A percentile compares a stretch with the other conserved stretches of the same genome.
Evolutionary conservation across 2,797 vertebrate genomes (phyloP).

Genomic region (Enteromius paludinosus): DNA sequence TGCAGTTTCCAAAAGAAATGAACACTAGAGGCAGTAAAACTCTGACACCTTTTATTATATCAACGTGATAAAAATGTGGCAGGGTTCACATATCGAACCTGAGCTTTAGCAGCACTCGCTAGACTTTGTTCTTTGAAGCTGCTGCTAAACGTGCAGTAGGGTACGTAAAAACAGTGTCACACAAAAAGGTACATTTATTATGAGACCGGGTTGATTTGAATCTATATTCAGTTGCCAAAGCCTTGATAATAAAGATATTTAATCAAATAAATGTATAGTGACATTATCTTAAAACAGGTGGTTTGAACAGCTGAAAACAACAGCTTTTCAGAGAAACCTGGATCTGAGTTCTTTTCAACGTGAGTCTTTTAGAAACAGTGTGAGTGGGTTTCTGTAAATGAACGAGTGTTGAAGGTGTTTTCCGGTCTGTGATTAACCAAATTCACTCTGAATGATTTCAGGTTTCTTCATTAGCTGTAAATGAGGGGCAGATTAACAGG

Average conservation of each 20-base stretch:
- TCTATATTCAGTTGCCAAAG: not conserved
- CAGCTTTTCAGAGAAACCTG: not conserved
- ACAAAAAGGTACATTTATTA: too few species aligned
- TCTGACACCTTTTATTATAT: too few species aligned
- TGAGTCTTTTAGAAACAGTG: slow-evolving; percentile 60
- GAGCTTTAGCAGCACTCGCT: too few species aligned
- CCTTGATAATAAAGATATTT: not conserved
- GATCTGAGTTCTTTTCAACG: not conserved
- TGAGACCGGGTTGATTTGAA: too few species aligned
- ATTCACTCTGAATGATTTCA: slow-evolving; percentile 75
- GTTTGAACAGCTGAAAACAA: not conserved
- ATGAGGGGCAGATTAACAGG: slow-evolving; percentile 76
- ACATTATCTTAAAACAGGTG: not conserved
- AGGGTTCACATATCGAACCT: too few species aligned
- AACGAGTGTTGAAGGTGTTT: slow-evolving; percentile 60
- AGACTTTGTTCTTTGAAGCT: too few species aligned
- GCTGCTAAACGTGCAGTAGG: too few species aligned
- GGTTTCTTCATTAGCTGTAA: slow-evolving; percentile 71
- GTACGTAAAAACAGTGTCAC: too few species aligned
- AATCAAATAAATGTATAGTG: not conserved
- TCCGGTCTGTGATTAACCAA: slow-evolving; percentile 48
- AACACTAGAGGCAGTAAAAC: too few species aligned
- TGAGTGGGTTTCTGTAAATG: slow-evolving; percentile 58
- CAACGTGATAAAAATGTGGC: too few species aligned
- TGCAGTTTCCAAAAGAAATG: too few species aligned